Percentiles rank a stretch among this genome's conserved stretches.
Conservation (phyloP, 2,797 vertebrate genomes). For the Lepilemur septentrionalis region DNA sequence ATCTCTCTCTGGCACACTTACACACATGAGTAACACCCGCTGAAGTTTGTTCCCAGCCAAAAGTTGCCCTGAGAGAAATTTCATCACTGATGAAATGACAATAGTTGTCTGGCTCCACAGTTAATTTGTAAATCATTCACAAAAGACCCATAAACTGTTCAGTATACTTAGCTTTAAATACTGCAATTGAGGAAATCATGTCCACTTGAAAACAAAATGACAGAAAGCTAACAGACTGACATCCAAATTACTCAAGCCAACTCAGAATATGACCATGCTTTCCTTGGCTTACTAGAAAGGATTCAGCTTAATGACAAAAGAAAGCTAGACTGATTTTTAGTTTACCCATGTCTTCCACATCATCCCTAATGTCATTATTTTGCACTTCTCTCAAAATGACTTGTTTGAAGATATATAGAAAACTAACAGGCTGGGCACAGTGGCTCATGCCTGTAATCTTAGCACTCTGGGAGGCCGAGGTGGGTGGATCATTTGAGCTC, state of each 20-base stretch:
- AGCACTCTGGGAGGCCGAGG: too few relatives aligned
- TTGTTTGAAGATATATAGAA: not conserved
- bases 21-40: slow-evolving; percentile 40
- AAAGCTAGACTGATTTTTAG: not conserved
- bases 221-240: slow-evolving; percentile 41
- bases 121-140: slow-evolving; percentile 65
- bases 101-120: slow-evolving; percentile 47
- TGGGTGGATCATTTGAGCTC: too few relatives aligned
- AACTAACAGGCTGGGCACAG: too few relatives aligned
- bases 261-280: slow-evolving; percentile 19
- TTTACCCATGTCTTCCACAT: not conserved
- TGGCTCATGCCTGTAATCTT: too few relatives aligned
- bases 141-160: slow-evolving; percentile 60
- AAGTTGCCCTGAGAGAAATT: slow-evolving; percentile 74
- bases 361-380: not conserved
- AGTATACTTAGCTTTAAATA: slow-evolving; percentile 63
- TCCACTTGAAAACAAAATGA: slow-evolving; percentile 69
- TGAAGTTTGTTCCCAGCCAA: slow-evolving; percentile 35
- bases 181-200: slow-evolving; percentile 17
- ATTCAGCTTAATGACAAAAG: slow-evolving; percentile 53
- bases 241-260: slow-evolving; percentile 57
- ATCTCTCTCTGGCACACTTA: slow-evolving; percentile 55
- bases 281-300: not conserved
- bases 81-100: slow-evolving; percentile 54
- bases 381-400: not conserved